Conservation (phyloP, 2,888 invertebrate species). For the Microplitis manilae region DNA sequence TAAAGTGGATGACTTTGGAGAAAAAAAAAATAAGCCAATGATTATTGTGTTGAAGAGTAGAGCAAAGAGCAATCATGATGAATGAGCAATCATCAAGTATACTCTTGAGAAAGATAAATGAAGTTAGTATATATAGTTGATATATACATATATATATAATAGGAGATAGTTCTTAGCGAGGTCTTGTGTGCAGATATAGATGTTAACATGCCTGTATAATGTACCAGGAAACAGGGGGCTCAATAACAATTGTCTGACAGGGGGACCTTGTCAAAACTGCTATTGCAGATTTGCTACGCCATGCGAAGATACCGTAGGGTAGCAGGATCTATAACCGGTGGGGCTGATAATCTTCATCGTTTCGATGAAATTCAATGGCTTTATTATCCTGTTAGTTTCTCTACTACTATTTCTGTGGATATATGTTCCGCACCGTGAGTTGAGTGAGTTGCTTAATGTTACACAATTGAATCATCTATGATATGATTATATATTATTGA, state of each 20-base stretch:
- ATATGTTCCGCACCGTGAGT: not conserved
- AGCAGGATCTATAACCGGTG: conserved; percentile 37
- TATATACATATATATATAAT: not conserved
- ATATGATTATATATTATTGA: not conserved
- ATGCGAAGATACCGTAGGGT: conserved; percentile 48
- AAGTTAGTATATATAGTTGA: conserved; percentile 50
- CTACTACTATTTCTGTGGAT: conserved; percentile 19
- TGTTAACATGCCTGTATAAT: not conserved
- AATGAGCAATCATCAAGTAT: conserved; percentile 55
- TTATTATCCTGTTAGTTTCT: conserved; percentile 51
- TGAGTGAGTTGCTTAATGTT: not conserved
- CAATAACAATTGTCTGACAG: conserved; percentile 54
- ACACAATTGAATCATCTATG: conserved; percentile 13
- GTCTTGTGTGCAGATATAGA: conserved; percentile 47
- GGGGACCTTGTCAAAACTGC: conserved; percentile 66
- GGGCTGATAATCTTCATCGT: conserved; percentile 57
- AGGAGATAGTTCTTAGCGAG: not conserved
- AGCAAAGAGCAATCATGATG: conserved; percentile 7
- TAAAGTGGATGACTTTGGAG: not conserved
- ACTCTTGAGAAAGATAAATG: conserved; percentile 60
- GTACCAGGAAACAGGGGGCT: conserved; percentile 38
- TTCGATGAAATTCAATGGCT: conserved; percentile 53
- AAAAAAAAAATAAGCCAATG: conserved; percentile 1
- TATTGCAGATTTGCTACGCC: conserved; percentile 66
- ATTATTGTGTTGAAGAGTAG: not conserved